Evolutionary conservation across 2,113 vertebrate genomes (phyloP).

Genomic region (Nibea coibor): DNA sequence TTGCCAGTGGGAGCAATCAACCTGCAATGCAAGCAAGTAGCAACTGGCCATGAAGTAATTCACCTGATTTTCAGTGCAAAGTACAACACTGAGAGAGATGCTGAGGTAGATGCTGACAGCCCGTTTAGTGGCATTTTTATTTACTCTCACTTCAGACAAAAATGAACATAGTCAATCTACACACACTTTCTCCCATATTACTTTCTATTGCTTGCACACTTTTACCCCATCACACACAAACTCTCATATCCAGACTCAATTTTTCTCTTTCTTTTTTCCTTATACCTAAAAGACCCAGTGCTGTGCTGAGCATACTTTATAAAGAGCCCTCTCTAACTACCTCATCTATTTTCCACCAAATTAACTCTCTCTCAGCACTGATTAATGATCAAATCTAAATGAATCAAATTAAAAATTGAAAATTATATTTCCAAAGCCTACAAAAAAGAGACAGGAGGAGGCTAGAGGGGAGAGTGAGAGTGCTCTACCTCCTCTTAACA

Average conservation of each 20-base stretch:
- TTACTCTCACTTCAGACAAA: not conserved
- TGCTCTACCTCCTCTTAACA: slow-evolving; percentile 93
- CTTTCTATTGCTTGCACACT: slow-evolving; percentile 3
- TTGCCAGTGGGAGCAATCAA: slow-evolving; percentile 4
- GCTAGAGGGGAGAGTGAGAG: slow-evolving; percentile 85
- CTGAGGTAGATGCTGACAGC: not conserved
- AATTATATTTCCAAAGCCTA: slow-evolving; percentile 99
- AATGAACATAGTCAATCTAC: not conserved
- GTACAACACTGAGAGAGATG: no score
- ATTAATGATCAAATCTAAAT: slow-evolving; percentile 99
- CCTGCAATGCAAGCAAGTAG: not conserved
- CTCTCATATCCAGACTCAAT: slow-evolving; percentile 69
- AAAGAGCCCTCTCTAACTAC: slow-evolving; percentile 95
- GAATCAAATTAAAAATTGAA: slow-evolving; percentile 99
- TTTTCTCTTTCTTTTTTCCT: slow-evolving; percentile 40
- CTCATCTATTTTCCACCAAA: slow-evolving; percentile 99
- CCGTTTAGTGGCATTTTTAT: not conserved
- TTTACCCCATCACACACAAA: slow-evolving; percentile 38
- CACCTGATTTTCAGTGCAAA: not conserved
- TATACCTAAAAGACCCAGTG: slow-evolving; percentile 64
- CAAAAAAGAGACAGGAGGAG: slow-evolving; percentile 91
- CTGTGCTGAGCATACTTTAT: slow-evolving; percentile 88
- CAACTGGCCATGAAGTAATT: not conserved
- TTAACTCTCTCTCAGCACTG: slow-evolving; percentile 99
- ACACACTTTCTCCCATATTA: not conserved